Conservation (phyloP, 2,797 vertebrate species). For the Poecilia velifera region DNA sequence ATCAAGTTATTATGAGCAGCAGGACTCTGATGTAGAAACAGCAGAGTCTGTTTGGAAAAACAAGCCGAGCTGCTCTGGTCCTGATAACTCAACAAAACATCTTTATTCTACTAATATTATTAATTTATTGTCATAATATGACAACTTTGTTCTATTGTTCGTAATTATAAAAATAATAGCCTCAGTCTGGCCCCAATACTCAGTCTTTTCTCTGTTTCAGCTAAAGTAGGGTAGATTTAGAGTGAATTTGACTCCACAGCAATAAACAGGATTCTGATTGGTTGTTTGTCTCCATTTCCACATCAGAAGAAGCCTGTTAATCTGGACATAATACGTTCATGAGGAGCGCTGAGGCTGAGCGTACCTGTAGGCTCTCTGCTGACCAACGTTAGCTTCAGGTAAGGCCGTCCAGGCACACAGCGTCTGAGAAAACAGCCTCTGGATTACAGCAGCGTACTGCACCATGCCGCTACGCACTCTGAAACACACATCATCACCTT, state of each 20-base stretch:
- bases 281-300: not conserved
- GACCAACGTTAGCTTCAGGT: slow-evolving; percentile 79
- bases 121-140: too few species aligned
- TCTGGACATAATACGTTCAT: not conserved
- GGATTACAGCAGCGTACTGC: slow-evolving; percentile 83
- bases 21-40: too few species aligned
- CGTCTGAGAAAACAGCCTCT: slow-evolving; percentile 88
- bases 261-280: not conserved
- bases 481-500: not conserved
- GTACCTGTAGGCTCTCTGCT: slow-evolving; percentile 90
- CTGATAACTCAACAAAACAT: too few species aligned
- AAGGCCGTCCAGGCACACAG: slow-evolving; percentile 83
- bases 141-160: not conserved
- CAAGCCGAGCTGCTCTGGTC: too few species aligned
- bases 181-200: not conserved
- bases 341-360: not conserved
- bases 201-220: not conserved
- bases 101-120: too few species aligned
- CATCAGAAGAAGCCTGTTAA: not conserved
- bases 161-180: not conserved
- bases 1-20: too few species aligned
- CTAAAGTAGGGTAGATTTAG: not conserved
- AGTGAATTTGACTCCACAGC: not conserved
- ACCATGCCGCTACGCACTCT: slow-evolving; percentile 78
- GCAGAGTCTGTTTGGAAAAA: too few species aligned